Evolutionary conservation across 1,140 invertebrate species (phyloP), one percentile per base, ranked within the genome.

Genomic region (Arion vulgaris): DNA sequence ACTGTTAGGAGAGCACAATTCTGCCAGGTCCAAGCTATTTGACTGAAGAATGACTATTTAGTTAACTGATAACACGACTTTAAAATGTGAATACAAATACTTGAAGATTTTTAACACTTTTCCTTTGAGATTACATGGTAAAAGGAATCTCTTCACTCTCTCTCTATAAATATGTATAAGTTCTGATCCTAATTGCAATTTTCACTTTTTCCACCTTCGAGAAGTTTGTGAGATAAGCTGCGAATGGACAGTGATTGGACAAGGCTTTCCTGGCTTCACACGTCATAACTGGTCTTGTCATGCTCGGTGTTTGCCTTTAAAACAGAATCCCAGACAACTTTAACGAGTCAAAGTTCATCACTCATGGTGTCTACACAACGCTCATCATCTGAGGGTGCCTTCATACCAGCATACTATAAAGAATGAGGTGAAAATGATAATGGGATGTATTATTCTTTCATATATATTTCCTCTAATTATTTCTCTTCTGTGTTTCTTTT

Each of bases 231-330:
- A 87, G 82, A 74, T 84, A 11, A 79, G 69, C 69, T 87, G 87
- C 57, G 72, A 84, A 34, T 23, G 83, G 34, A 53, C 83, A 13
- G 66, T 85, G 15, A 34, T 4, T 79, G 82, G n/a, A 49, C 85
- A 36, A 19, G 72, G 69, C 85, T 41, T 85, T 85, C 74, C 85
- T 98, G 92, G 95, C 95, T 86, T 98, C 97, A 94, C 97, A 97
- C 1, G 93, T 97, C 45, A 93, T 98, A 45, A 41, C 93, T 98
- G 45, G 96, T 97, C 83, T 92, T 97, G 19, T 94, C 97, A 5
- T 97, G 97, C 91, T 97, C 96, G 0, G 94, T 97, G 23, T 97
- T 98, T 90, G 97, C 97, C 9, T 95, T 98, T 0, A 94, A 97
- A 73, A 88, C 87, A 15, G 53, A 88, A 2, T 89, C n/a, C 88